These are phyloP conservation scores for Parelbella ahira DNA, from an alignment of 2,888 invertebrate genomes.

Conservation along the genomic window DNA sequence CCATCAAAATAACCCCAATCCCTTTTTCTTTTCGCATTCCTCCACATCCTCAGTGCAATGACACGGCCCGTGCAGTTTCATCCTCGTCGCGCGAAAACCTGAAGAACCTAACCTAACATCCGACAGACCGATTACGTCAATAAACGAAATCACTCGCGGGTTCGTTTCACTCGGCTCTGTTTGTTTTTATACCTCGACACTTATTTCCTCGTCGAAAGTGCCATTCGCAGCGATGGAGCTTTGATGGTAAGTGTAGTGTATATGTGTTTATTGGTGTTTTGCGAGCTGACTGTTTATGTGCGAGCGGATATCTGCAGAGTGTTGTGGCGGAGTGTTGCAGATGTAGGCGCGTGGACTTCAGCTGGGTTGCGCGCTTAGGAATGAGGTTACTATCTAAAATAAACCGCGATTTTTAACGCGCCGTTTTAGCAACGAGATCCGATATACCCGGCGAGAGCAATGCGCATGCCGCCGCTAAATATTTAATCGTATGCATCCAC, in stretches of 20 bases:
- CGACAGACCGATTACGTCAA: constrained; percentile 48
- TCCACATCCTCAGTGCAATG: constrained; percentile 18
- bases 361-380: constrained; percentile 47
- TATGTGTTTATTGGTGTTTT: constrained; percentile 32
- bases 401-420: constrained; percentile 58
- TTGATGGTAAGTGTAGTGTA: constrained; percentile 52
- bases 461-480: constrained; percentile 33
- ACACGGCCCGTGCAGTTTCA: constrained; percentile 12
- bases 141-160: constrained; percentile 38
- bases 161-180: constrained; percentile 39
- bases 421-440: constrained; percentile 39
- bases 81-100: constrained; percentile 16
- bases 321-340: constrained; percentile 40
- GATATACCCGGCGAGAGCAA: constrained; percentile 22
- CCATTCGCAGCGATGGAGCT: constrained; percentile 40
- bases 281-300: constrained; percentile 34
- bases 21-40: constrained; percentile 35
- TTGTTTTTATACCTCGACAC: constrained; percentile 51
- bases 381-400: constrained; percentile 69
- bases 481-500: constrained; percentile 30
- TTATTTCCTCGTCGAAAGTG: constrained; percentile 46
- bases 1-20: constrained; percentile 46
- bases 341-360: constrained; percentile 56
- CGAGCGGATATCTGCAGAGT: constrained; percentile 37
- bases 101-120: constrained; percentile 40